Conservation (phyloP, 2,797 vertebrate genomes). For the Spea hammondii region DNA sequence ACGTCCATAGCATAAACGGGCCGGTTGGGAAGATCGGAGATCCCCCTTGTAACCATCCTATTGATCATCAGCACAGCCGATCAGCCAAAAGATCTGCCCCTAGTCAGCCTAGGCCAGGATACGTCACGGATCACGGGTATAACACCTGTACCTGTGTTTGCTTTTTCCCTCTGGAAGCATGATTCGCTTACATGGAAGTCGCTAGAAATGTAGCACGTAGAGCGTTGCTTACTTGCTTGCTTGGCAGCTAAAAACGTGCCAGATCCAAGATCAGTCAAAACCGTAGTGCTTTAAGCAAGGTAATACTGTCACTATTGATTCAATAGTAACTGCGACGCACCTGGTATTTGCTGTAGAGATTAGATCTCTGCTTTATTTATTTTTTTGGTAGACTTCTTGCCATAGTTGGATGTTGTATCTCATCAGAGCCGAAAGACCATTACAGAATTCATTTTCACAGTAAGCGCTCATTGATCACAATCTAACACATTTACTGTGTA, state of each 20-base stretch:
- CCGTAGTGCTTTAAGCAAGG: conserved; percentile 20
- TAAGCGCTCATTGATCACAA: neutral
- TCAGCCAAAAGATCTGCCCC: too few species aligned
- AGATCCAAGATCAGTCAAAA: conserved; percentile 26
- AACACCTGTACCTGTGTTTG: too few species aligned
- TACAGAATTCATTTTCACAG: neutral
- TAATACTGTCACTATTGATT: conserved; percentile 29
- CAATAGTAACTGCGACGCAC: neutral
- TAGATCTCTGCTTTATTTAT: conserved; percentile 4
- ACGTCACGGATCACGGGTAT: too few species aligned
- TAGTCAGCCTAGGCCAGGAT: too few species aligned
- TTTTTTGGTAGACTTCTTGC: conserved; percentile 10
- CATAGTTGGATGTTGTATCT: neutral
- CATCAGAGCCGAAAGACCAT: neutral
- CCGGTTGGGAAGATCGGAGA: too few species aligned
- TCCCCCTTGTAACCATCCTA: too few species aligned
- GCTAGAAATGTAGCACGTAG: conserved; percentile 8
- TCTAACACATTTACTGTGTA: neutral
- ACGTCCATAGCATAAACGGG: too few species aligned
- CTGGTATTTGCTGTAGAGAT: conserved; percentile 17
- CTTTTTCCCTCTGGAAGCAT: neutral
- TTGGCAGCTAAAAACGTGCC: conserved; percentile 26
- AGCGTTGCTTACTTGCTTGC: neutral
- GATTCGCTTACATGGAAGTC: neutral
- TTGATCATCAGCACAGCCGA: too few species aligned